A percentile compares a stretch with the other conserved stretches of the same genome.
Conservation (phyloP, 2,113 vertebrate species). For the Recurvirostra avosetta region DNA sequence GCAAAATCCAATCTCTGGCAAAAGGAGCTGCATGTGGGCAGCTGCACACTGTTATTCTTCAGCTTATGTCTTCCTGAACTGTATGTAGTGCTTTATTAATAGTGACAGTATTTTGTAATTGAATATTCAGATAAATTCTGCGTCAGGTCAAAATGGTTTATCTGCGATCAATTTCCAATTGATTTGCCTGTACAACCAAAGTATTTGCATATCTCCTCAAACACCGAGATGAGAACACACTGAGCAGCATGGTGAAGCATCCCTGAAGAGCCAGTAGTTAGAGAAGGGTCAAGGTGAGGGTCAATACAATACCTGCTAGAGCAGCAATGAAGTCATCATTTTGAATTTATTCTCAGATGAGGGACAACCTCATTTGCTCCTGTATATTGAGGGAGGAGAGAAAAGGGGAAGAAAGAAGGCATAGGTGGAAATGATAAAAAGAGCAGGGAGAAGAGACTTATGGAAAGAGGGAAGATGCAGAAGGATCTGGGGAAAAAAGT, state of each 20-base stretch:
- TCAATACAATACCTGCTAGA: background rate
- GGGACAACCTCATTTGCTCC: constrained; percentile 24
- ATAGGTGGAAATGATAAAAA: background rate
- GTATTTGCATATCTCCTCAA: constrained; percentile 41
- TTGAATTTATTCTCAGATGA: constrained; percentile 46
- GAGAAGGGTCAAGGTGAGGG: constrained; percentile 39
- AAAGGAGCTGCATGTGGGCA: background rate
- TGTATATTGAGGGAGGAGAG: background rate
- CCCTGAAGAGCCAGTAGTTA: background rate
- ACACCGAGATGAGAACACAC: background rate
- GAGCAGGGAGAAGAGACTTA: background rate
- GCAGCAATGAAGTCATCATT: constrained; percentile 18
- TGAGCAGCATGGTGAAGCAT: background rate
- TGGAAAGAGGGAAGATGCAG: background rate
- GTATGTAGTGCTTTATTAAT: constrained; percentile 31
- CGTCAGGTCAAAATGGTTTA: constrained; percentile 30
- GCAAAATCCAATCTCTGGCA: background rate
- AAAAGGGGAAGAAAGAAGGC: background rate
- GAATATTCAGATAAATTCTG: constrained; percentile 60
- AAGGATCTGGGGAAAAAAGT: background rate
- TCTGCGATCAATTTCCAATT: constrained; percentile 46
- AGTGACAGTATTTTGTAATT: constrained; percentile 42
- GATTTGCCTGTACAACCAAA: constrained; percentile 24
- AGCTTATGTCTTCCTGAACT: background rate
- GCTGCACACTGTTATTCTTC: background rate